These are phyloP conservation scores for Lichenostomus cassidix DNA, from an alignment of 2,113 vertebrate species.

Conservation along the genomic window DNA sequence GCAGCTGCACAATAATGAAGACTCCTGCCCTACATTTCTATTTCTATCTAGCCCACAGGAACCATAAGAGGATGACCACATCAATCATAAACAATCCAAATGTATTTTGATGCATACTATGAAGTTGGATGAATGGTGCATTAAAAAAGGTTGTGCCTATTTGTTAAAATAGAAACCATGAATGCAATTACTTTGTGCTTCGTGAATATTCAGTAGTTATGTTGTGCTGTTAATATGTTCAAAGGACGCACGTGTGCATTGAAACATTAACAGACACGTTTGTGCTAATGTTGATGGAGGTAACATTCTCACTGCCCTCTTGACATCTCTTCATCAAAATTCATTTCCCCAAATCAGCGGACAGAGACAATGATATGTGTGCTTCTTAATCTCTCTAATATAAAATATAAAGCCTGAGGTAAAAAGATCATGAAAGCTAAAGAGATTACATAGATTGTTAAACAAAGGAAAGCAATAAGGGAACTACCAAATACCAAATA, in stretches of 20 bases:
- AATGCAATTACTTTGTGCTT: not conserved
- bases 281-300: not conserved
- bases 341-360: not conserved
- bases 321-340: not conserved
- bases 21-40: constrained; percentile 57
- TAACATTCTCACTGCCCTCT: not conserved
- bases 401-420: not conserved
- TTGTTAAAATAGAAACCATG: constrained; percentile 12
- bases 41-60: constrained; percentile 46
- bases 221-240: not conserved
- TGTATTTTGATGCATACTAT: constrained; percentile 7
- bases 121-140: not conserved
- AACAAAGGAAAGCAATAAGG: not conserved
- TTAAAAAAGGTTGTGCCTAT: not conserved
- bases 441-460: not conserved
- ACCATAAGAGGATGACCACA: constrained; percentile 49
- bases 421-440: not conserved
- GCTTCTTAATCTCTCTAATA: not conserved
- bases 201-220: not conserved
- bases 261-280: not conserved
- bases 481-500: not conserved
- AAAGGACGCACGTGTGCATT: not conserved
- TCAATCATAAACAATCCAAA: constrained; percentile 42
- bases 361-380: not conserved
- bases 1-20: constrained; percentile 54